A percentile compares a stretch with the other conserved stretches of the same genome.
Evolutionary conservation across 2,113 vertebrate species (phyloP).

Genomic region (Glaucidium brasilianum): DNA sequence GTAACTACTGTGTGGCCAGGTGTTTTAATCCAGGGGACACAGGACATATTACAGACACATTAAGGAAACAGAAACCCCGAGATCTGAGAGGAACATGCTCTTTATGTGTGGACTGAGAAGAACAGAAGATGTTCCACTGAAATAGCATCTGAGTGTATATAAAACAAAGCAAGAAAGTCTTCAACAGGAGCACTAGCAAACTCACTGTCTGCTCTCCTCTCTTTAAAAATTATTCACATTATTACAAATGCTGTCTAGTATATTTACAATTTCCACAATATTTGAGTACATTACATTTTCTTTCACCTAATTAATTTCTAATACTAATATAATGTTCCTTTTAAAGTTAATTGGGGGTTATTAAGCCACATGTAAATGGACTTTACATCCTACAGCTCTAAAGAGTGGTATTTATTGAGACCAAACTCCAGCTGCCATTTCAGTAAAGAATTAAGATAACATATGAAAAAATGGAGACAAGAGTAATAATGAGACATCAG

Average conservation of each 20-base stretch:
- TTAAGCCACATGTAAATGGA: fast-evolving
- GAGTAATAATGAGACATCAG: not conserved
- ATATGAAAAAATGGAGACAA: not conserved
- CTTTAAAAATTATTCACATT: not conserved
- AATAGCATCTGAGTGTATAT: not conserved
- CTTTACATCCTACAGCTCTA: not conserved
- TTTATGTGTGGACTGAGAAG: not conserved
- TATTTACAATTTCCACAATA: not conserved
- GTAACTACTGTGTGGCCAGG: fast-evolving
- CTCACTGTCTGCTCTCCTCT: not conserved
- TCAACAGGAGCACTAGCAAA: not conserved
- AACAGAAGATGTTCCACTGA: not conserved
- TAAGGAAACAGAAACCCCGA: not conserved
- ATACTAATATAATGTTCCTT: not conserved
- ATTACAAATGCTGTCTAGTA: not conserved
- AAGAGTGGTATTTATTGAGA: not conserved
- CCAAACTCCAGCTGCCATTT: not conserved
- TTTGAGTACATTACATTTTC: not conserved
- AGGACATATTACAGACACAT: fast-evolving
- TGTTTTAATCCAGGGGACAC: not conserved
- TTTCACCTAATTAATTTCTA: not conserved
- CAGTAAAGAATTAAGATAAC: not conserved
- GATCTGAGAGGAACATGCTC: not conserved
- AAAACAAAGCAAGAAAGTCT: not conserved
- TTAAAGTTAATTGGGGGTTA: not conserved